These are phyloP conservation scores for Rhinoptilus africanus DNA, from an alignment of 2,113 vertebrate species.

Conservation along the genomic window DNA sequence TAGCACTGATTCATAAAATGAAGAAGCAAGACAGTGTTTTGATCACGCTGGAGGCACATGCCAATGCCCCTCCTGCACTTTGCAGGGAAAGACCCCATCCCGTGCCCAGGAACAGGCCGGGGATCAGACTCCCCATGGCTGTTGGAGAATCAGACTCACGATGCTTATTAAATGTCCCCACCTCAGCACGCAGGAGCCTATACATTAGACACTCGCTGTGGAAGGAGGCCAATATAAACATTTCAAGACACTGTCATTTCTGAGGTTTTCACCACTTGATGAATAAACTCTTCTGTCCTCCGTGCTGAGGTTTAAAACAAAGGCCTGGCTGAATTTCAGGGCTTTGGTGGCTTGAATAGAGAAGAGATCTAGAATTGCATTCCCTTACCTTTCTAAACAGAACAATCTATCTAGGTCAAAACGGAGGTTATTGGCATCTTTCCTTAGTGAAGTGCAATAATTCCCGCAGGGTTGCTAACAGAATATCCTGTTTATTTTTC, in stretches of 20 bases:
- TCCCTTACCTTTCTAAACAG: slow-evolving; percentile 43
- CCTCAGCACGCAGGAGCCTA: neutral
- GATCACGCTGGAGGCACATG: neutral
- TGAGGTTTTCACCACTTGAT: neutral
- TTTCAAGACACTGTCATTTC: neutral
- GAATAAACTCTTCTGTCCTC: neutral
- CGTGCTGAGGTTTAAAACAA: neutral
- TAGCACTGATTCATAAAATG: neutral
- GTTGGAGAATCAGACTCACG: neutral
- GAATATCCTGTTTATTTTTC: slow-evolving; percentile 65
- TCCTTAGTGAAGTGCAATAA: slow-evolving; percentile 55
- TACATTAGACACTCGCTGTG: too few species aligned
- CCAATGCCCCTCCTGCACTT: neutral
- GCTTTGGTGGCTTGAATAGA: slow-evolving; percentile 1
- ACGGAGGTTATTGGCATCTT: slow-evolving; percentile 61
- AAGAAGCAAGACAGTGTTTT: neutral
- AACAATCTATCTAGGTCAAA: slow-evolving; percentile 62
- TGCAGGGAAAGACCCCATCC: neutral
- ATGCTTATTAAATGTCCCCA: neutral
- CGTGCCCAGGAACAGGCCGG: neutral
- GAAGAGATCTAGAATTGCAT: slow-evolving; percentile 25
- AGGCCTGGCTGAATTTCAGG: slow-evolving; percentile 19
- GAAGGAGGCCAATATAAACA: neutral
- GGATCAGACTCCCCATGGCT: neutral
- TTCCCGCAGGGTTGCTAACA: slow-evolving; percentile 55